Percentiles rank a stretch among this genome's conserved stretches.
These are phyloP conservation scores for Tretioscincus oriximinensis DNA, from an alignment of 2,113 vertebrate genomes.

Conservation along the genomic window DNA sequence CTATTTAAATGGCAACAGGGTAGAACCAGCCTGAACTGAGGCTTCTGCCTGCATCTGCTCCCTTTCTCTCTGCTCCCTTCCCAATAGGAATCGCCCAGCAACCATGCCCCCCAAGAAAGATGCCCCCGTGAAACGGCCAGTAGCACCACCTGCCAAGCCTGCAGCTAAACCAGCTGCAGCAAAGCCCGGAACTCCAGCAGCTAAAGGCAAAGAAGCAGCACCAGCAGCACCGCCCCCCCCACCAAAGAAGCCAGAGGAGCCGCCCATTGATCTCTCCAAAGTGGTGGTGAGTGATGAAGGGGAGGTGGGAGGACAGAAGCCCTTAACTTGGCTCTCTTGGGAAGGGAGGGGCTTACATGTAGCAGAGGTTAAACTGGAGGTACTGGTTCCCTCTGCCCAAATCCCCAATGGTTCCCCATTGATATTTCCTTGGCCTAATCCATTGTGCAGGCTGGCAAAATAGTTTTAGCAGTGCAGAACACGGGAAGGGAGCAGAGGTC, in stretches of 20 bases:
- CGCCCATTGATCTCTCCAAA: constrained; percentile 69
- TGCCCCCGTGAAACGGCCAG: constrained; percentile 65
- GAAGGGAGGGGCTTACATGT: background rate
- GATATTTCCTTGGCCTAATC: background rate
- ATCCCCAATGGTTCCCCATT: background rate
- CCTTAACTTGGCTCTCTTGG: background rate
- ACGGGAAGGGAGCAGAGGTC: background rate
- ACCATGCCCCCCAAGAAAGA: constrained; percentile 73
- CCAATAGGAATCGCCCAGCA: background rate
- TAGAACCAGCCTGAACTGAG: constrained; percentile 54
- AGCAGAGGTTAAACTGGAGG: too few species aligned
- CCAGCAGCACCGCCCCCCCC: background rate
- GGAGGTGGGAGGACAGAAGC: background rate
- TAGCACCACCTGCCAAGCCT: constrained; percentile 54
- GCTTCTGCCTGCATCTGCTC: constrained; percentile 8
- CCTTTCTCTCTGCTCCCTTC: constrained; percentile 38
- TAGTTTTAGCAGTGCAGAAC: background rate
- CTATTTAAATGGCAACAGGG: constrained; percentile 71
- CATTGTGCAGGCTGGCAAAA: background rate
- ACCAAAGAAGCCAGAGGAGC: constrained; percentile 50
- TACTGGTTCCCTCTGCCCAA: background rate
- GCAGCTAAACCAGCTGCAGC: constrained; percentile 49
- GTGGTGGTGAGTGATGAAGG: constrained; percentile 62
- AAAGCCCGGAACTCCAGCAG: constrained; percentile 27
- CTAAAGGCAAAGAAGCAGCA: constrained; percentile 50